Evolutionary conservation across 2,888 invertebrate species (phyloP).

Genomic region (Acleris holmiana): DNA sequence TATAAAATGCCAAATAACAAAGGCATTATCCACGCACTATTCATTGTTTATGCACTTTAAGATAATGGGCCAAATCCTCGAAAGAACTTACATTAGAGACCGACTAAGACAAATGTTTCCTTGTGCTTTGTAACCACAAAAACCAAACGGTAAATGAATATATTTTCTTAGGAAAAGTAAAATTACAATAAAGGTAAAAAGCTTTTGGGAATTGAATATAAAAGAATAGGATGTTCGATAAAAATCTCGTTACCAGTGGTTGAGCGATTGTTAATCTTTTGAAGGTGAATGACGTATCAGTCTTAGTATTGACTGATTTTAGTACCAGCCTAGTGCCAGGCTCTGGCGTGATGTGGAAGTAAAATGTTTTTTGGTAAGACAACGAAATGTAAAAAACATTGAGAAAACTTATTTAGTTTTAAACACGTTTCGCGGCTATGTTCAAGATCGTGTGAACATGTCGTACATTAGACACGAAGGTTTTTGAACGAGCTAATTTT

Average conservation of each 20-base stretch:
- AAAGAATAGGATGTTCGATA: not conserved
- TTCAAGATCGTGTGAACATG: too few species aligned
- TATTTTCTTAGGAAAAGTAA: conserved; percentile 1
- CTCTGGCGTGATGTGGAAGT: conserved; percentile 5
- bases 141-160: conserved; percentile 15
- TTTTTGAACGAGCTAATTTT: too few species aligned
- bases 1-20: conserved; percentile 8
- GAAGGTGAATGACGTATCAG: conserved; percentile 9
- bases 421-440: too few species aligned
- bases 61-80: conserved; percentile 19
- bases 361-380: conserved; percentile 1
- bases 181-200: not conserved
- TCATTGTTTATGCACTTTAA: conserved; percentile 19
- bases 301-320: conserved; percentile 12
- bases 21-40: conserved; percentile 10
- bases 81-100: conserved; percentile 27
- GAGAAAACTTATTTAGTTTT: not conserved
- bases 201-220: not conserved
- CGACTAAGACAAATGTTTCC: conserved; percentile 24
- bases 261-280: too few species aligned
- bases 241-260: too few species aligned
- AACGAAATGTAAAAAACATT: not conserved
- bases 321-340: conserved; percentile 58
- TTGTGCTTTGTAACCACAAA: conserved; percentile 11
- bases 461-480: too few species aligned